Percentiles rank a stretch among this genome's conserved stretches.
Evolutionary conservation across 2,888 invertebrate species (phyloP).

Genomic region (Apodemia hepburni): DNA sequence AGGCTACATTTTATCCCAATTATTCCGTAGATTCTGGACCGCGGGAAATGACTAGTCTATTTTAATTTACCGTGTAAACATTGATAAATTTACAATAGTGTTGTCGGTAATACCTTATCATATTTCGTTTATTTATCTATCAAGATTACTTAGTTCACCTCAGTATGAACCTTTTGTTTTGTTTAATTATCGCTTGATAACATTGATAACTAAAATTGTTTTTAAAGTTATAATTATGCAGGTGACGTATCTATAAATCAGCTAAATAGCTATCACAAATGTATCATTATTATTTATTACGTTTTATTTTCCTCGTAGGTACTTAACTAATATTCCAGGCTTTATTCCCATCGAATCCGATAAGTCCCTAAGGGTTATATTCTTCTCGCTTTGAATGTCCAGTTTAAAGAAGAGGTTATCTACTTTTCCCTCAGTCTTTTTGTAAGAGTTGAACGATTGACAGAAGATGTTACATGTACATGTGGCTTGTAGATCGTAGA

Average conservation of each 20-base stretch:
- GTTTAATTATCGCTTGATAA: slow-evolving; percentile 6
- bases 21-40: no score
- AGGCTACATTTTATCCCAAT: no score
- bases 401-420: no score
- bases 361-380: no score
- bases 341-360: no score
- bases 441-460: no score
- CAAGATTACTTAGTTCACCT: background rate
- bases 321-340: no score
- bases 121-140: background rate
- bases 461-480: no score
- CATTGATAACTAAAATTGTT: slow-evolving; percentile 2
- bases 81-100: background rate
- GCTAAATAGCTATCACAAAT: background rate
- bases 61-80: background rate
- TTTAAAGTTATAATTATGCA: background rate
- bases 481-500: no score
- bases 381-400: no score
- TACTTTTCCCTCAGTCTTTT: no score
- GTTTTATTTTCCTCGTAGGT: background rate
- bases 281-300: background rate
- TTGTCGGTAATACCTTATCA: background rate
- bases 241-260: background rate
- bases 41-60: no score
- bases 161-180: background rate